Conservation (phyloP, 1,140 invertebrate species). For the Plodia interpunctella region DNA sequence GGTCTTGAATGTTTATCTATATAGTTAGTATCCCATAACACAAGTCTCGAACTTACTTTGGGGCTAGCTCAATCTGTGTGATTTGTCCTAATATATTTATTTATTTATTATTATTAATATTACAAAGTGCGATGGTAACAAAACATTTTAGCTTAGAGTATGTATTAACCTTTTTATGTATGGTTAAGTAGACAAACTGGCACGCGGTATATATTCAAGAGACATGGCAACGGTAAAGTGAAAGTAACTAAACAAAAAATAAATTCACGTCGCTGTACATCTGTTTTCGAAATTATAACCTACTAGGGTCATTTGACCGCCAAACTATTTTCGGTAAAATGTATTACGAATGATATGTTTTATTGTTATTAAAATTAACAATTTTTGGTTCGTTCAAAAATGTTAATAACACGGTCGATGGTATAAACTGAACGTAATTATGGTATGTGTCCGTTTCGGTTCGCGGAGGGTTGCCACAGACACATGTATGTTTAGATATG, state of each 20-base stretch:
- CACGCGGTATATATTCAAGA: too few relatives aligned
- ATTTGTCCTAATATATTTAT: too few relatives aligned
- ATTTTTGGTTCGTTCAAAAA: slow-evolving; percentile 27
- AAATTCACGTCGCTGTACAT: neutral
- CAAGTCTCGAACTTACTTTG: too few relatives aligned
- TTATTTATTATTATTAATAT: too few relatives aligned
- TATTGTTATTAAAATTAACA: slow-evolving; percentile 31
- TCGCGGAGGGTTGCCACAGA: slow-evolving; percentile 2
- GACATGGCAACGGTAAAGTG: neutral
- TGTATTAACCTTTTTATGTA: too few relatives aligned
- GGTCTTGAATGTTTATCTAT: too few relatives aligned
- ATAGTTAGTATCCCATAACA: too few relatives aligned
- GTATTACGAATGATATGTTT: slow-evolving; percentile 21
- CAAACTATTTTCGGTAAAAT: slow-evolving; percentile 6
- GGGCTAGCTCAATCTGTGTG: too few relatives aligned
- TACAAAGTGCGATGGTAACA: too few relatives aligned
- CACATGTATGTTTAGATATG: neutral
- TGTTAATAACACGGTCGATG: slow-evolving; percentile 30
- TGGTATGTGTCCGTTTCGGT: slow-evolving; percentile 23
- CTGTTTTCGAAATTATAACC: neutral
- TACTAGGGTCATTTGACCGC: slow-evolving; percentile 3
- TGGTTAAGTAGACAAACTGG: too few relatives aligned
- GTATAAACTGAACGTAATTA: slow-evolving; percentile 42
- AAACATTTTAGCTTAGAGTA: too few relatives aligned
- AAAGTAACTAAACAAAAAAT: neutral